These are phyloP conservation scores for Andrena haemorrhoa DNA, from an alignment of 2,888 invertebrate genomes.

Conservation along the genomic window DNA sequence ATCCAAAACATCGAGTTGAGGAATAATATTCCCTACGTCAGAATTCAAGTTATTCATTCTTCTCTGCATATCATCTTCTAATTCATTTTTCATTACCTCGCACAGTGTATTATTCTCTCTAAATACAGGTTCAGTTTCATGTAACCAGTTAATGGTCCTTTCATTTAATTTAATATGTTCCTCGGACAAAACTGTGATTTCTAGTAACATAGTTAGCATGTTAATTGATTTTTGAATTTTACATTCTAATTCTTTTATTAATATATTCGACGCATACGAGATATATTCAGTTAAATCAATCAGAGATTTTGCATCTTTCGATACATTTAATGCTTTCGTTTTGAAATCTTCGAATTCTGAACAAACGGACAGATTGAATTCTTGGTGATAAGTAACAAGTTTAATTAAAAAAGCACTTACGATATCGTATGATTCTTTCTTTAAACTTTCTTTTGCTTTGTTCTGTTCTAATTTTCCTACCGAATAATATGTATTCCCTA, in stretches of 20 bases:
- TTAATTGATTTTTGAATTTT: slow-evolving; percentile 83
- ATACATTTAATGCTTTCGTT: slow-evolving; percentile 84
- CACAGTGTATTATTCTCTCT: slow-evolving; percentile 86
- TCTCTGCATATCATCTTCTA: slow-evolving; percentile 86
- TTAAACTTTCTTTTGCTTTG: slow-evolving; percentile 73
- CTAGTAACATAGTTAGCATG: slow-evolving; percentile 83
- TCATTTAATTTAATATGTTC: slow-evolving; percentile 86
- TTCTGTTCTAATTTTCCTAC: slow-evolving; percentile 77
- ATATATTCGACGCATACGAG: slow-evolving; percentile 85
- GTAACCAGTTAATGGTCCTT: slow-evolving; percentile 86
- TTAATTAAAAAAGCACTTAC: slow-evolving; percentile 72
- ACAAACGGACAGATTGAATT: slow-evolving; percentile 81
- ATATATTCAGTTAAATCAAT: slow-evolving; percentile 86
- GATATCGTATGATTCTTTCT: slow-evolving; percentile 67
- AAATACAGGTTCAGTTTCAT: slow-evolving; percentile 86
- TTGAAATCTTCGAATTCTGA: slow-evolving; percentile 85
- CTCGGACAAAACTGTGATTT: slow-evolving; percentile 84
- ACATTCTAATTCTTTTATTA: slow-evolving; percentile 84
- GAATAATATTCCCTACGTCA: slow-evolving; percentile 86
- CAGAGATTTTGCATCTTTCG: slow-evolving; percentile 86
- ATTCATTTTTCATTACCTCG: slow-evolving; percentile 86
- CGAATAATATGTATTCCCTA: slow-evolving; percentile 74
- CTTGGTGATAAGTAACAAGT: slow-evolving; percentile 74
- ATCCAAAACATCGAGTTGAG: slow-evolving; percentile 86
- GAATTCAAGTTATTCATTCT: slow-evolving; percentile 85